Base-by-base conservation (phyloP, 2,888 invertebrate species). In the Drosophila phalerata region DNA sequence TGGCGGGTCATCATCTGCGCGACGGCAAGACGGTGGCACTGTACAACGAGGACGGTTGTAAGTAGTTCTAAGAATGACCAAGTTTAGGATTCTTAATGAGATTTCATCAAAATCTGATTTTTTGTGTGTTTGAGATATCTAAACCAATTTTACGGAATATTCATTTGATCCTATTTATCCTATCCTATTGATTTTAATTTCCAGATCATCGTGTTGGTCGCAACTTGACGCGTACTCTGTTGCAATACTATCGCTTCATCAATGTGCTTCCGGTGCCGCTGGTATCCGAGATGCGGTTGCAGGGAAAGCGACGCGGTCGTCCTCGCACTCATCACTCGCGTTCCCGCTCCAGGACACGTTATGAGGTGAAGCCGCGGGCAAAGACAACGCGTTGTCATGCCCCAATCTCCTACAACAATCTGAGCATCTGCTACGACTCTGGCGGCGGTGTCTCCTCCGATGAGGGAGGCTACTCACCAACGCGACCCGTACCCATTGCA, bases 41-140 rank as follows among this genome's bases (percentile, higher is more conserved):
- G 34, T 99, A 98, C 91, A 98, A 97, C 40, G 98, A 98, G 94
- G 98, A 98, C 85, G 96, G 96, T 80, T 99, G 98, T 98, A 97
- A 97, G 84, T 96, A 47, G 0, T 0, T 17, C 10, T 1, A 34
- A 5, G 0, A 13, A 34, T 34, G 13, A 13, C 5, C 5, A 34
- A 0, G 2, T 17, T 22, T 19, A 6, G n/a, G n/a, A n/a, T n/a
- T 19, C 32, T 13, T 13, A 32, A 32, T 4, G 4, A 11, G 32
- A 32, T 10, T 3, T 1, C 11, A 11, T 32, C 32, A 3, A 22
- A 22, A 22, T 22, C 3, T 2, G 22, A 22, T 22, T 11, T 11
- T 10, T 30, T 30, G 9, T 30, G 3, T 3, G 2, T 22, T 3
- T 22, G 22, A 3, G 22, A 22, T 22, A 22, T 22, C 22, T 22